Evolutionary conservation across 1,140 invertebrate genomes (phyloP), one percentile per base, ranked within the genome.

Genomic region (Maconellicoccus hirsutus): DNA sequence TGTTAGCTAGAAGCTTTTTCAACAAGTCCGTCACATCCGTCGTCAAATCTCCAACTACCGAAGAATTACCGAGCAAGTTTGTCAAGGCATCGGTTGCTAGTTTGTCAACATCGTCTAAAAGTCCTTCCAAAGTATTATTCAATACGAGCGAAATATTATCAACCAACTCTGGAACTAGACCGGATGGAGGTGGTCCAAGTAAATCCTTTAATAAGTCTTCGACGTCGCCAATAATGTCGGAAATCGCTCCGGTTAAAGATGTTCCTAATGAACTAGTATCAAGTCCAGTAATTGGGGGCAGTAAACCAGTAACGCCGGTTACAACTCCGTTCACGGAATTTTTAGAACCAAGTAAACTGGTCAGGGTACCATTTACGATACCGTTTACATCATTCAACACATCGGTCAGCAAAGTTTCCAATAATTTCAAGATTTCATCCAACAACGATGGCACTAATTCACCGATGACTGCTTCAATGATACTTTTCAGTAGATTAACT

Each of bases 51-150:
- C 1, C 19, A 12, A 66, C 61, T 2, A 66, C 2, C 6, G 61
- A 66, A 4, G 21, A 26, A 16, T 66, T 25, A 26, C 61, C 22
- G 2, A 66, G 16, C 8, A 26, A 25, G 3, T 26, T 16, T 2
- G 21, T 66, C 22, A 66, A 26, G 6, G 25, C 3, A 66, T 25
- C 61, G 25, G 3, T 4, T 1, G 19, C 61, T 16, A 26, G 7
- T 10, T 10, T 66, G 3, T 66, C 61, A 66, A 66, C 22, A 26
- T 66, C 61, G 22, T 66, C 25, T 66, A 66, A 66, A 4, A 66
- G 16, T 6, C 8, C 25, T 19, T 66, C 10, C 61, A 66, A 22
- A 4, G 61, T 66, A 16, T 23, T 25, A 16, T 66, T 66, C 10
- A 66, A 10, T 22, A 66, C 3, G 1, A 8, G 1, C 3, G 61